Conservation (phyloP, 2,113 vertebrate genomes). For the Sander vitreus region DNA sequence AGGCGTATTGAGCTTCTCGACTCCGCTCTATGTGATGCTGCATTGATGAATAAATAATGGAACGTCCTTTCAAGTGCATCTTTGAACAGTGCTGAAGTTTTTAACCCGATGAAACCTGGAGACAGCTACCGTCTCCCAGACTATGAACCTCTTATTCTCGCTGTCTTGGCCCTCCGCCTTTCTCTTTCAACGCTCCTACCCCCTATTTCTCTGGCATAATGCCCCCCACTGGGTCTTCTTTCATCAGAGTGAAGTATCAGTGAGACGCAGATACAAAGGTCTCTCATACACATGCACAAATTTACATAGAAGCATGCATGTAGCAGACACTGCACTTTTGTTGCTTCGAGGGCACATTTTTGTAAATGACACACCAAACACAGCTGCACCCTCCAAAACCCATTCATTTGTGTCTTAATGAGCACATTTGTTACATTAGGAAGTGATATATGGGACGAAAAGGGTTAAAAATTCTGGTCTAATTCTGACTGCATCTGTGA, state of each 20-base stretch:
- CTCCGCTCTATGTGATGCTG: slow-evolving; percentile 64
- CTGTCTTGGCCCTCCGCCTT: slow-evolving; percentile 21
- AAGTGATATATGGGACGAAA: slow-evolving; percentile 4
- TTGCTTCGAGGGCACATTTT: slow-evolving; percentile 44
- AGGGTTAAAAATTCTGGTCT: slow-evolving; percentile 29
- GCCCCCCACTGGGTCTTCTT: slow-evolving; percentile 67
- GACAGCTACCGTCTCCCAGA: slow-evolving; percentile 38
- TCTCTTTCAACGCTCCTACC: slow-evolving; percentile 33
- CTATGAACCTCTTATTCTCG: slow-evolving; percentile 54
- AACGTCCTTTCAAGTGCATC: slow-evolving; percentile 73
- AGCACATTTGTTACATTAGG: slow-evolving; percentile 52
- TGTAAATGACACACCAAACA: slow-evolving; percentile 25
- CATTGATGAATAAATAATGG: slow-evolving; percentile 79
- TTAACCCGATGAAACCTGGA: slow-evolving; percentile 73
- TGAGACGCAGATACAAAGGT: slow-evolving; percentile 67
- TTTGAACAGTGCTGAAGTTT: slow-evolving; percentile 72
- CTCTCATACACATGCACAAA: slow-evolving; percentile 48
- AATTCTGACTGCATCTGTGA: slow-evolving; percentile 38
- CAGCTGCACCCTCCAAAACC: slow-evolving; percentile 47
- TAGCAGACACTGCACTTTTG: slow-evolving; percentile 35
- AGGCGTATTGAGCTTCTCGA: slow-evolving; percentile 56
- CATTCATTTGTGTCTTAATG: slow-evolving; percentile 36
- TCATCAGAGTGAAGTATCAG: slow-evolving; percentile 63
- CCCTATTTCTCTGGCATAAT: slow-evolving; percentile 22
- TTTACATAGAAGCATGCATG: slow-evolving; percentile 29